Percentiles rank a stretch among this genome's conserved stretches.
phyloP scores from a whole-genome alignment of 2,113 vertebrate genomes.

The Macrotus californicus region DNA sequence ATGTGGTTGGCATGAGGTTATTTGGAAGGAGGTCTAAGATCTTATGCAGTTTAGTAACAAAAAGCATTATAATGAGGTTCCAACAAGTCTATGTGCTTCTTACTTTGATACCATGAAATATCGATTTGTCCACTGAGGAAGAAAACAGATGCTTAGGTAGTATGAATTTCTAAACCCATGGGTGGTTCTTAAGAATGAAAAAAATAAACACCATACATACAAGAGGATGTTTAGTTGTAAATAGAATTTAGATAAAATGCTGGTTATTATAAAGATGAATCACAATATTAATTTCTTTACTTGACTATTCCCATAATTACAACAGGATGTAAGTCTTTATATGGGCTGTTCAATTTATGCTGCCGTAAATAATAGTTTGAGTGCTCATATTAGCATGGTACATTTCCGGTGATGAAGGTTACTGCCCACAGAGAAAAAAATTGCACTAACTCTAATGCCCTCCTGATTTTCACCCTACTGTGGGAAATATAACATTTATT shows the following conservation, averaged over 20 bases:
- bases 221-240: neutral
- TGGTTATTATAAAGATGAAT: constrained; percentile 26
- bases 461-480: neutral
- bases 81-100: neutral
- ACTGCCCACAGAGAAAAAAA: constrained; percentile 5
- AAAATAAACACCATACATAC: constrained; percentile 15
- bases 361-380: neutral
- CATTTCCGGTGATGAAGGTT: neutral
- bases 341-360: neutral
- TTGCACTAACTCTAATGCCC: neutral
- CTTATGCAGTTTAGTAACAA: neutral
- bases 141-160: constrained; percentile 39
- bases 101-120: neutral
- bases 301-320: neutral
- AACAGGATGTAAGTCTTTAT: neutral
- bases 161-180: constrained; percentile 12
- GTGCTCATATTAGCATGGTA: neutral
- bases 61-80: constrained; percentile 3
- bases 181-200: constrained; percentile 45
- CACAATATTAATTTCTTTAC: neutral
- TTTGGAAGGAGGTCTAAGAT: neutral
- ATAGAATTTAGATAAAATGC: constrained; percentile 45
- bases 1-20: neutral
- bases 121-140: neutral
- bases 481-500: neutral